Percentiles rank a stretch among this genome's conserved stretches.
Evolutionary conservation across 53 echinoderm and acorn worm species (phyloP).

Genomic region (Arbacia lixula): DNA sequence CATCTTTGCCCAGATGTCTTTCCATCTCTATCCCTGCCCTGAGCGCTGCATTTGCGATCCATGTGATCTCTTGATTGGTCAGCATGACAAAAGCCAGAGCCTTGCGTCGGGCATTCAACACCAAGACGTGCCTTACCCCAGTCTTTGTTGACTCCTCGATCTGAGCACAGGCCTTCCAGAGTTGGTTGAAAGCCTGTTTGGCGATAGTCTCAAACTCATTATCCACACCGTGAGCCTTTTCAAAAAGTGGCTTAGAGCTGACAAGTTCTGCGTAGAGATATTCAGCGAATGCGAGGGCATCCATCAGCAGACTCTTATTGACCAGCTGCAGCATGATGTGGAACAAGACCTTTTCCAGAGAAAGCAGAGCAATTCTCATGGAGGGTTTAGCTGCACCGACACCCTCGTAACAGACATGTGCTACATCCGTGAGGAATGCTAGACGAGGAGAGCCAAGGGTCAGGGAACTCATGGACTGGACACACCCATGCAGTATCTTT

Average conservation of each 20-base stretch:
- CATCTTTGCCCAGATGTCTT: slow-evolving; percentile 55
- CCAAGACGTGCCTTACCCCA: slow-evolving; percentile 59
- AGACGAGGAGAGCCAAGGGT: slow-evolving; percentile 41
- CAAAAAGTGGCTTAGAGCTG: slow-evolving; percentile 34
- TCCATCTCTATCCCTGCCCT: slow-evolving; percentile 73
- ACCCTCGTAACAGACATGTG: slow-evolving; percentile 72
- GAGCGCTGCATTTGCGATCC: slow-evolving; percentile 78
- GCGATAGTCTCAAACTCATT: slow-evolving; percentile 89
- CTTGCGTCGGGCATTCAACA: slow-evolving; percentile 67
- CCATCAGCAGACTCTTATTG: slow-evolving; percentile 60
- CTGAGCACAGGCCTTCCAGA: slow-evolving; percentile 87
- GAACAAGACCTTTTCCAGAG: slow-evolving; percentile 91
- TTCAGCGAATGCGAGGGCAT: slow-evolving; percentile 60
- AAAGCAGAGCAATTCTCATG: slow-evolving; percentile 65
- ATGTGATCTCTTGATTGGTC: slow-evolving; percentile 68
- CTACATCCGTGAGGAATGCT: slow-evolving; percentile 51
- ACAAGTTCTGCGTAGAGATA: slow-evolving; percentile 65
- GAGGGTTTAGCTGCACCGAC: slow-evolving; percentile 62
- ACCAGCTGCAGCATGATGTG: slow-evolving; percentile 83
- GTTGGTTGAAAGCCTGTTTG: slow-evolving; percentile 89
- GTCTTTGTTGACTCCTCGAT: slow-evolving; percentile 73
- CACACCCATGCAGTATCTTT: slow-evolving; percentile 87
- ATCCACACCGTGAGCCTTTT: slow-evolving; percentile 56
- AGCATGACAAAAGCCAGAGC: slow-evolving; percentile 79
- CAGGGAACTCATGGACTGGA: slow-evolving; percentile 63